Evolutionary conservation across 2,797 vertebrate genomes (phyloP).

Genomic region (Phaenicophaeus curvirostris): DNA sequence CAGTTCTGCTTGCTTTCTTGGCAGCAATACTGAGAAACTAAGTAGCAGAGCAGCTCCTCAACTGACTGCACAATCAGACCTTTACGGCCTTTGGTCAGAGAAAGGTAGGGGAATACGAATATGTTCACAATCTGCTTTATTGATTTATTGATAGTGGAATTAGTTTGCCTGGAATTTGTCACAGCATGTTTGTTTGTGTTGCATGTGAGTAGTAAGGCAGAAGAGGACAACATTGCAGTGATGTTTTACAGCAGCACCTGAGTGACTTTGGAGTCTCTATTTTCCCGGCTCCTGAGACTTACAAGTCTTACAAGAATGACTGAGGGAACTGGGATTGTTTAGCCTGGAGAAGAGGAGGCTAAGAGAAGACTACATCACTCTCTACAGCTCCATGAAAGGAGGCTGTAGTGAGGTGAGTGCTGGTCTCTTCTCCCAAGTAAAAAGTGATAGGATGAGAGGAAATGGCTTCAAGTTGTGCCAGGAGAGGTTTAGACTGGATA

Average conservation of each 20-base stretch:
- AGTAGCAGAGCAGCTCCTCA: background rate
- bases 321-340: too few species aligned
- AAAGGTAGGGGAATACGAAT: background rate
- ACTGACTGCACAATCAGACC: background rate
- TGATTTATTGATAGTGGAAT: background rate
- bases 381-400: too few species aligned
- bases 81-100: background rate
- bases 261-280: background rate
- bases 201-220: background rate
- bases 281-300: background rate
- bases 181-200: background rate
- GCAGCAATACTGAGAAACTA: background rate
- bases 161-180: background rate
- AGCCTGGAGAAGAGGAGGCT: too few species aligned
- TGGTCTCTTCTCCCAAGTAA: too few species aligned
- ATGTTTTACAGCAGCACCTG: background rate
- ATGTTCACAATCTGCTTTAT: background rate
- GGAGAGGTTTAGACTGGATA: too few species aligned
- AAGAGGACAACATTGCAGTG: background rate
- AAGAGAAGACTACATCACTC: too few species aligned
- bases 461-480: too few species aligned
- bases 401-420: too few species aligned
- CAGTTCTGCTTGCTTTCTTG: background rate
- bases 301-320: too few species aligned
- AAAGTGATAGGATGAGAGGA: too few species aligned